Conservation (phyloP, 2,888 invertebrate genomes). For the Parelbella ahira region DNA sequence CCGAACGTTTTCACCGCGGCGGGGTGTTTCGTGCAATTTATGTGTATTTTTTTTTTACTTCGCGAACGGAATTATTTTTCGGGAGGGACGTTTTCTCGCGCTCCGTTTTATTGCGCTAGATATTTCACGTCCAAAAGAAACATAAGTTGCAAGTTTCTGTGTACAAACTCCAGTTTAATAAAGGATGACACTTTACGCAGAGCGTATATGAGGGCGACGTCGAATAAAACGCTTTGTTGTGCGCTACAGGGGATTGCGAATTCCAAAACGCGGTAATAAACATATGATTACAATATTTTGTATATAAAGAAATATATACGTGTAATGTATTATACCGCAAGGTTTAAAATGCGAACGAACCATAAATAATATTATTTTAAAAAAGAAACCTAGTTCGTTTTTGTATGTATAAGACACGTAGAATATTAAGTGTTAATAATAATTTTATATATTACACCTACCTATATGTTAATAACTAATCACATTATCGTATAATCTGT, state of each 20-base stretch:
- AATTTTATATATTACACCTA: too few species aligned
- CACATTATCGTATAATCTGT: too few species aligned
- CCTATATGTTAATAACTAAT: too few species aligned
- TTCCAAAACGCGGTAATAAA: constrained; percentile 15
- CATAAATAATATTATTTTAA: too few species aligned
- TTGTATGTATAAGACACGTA: too few species aligned
- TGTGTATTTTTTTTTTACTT: constrained; percentile 48
- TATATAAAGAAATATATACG: too few species aligned
- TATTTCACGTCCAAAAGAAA: constrained; percentile 25
- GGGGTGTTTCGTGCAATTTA: constrained; percentile 50
- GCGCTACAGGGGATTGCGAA: constrained; percentile 13
- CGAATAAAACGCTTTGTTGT: constrained; percentile 25
- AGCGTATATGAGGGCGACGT: constrained; percentile 19
- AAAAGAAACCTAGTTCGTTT: too few species aligned
- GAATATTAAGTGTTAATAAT: too few species aligned
- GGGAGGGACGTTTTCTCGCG: constrained; percentile 20
- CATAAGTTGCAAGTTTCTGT: constrained; percentile 24
- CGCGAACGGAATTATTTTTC: constrained; percentile 22
- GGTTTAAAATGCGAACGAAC: too few species aligned
- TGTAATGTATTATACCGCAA: too few species aligned
- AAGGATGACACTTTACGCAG: constrained; percentile 23
- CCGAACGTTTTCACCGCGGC: constrained; percentile 54
- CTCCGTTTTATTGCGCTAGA: constrained; percentile 24
- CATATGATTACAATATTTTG: constrained; percentile 16
- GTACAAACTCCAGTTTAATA: constrained; percentile 25